Evolutionary conservation across 2,888 invertebrate genomes (phyloP), one percentile per base, ranked within the genome.

Genomic region (Hypolimnas misippus): DNA sequence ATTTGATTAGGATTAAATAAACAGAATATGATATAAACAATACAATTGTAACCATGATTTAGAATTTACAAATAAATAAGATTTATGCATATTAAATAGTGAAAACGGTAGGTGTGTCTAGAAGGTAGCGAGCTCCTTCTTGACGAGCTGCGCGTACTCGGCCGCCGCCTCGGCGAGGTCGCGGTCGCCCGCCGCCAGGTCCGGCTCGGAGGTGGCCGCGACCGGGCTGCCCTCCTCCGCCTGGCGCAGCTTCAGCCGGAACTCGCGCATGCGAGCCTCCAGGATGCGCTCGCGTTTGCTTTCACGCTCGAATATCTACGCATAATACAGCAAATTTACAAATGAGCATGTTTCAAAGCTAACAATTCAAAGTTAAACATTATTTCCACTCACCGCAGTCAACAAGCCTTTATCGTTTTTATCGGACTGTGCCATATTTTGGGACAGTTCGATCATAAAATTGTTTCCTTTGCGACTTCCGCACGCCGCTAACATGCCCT

Each of bases 201-300:
- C 86, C 12, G 73, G 70, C 51, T 66, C 54, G 19, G 77, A 78
- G 53, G 68, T 73, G 42, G 60, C 68, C 2, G 68, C 74, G 35
- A 59, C 67, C 2, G 75, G 78, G 69, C 78, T 77, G 64, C 76
- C 81, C 65, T 84, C 84, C 63, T 84, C 86, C 40, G 81, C 85
- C 71, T 86, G 82, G 38, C 83, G 78, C 76, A 70, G 70, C 83
- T 94, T 94, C 16, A 96, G 83, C 49, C 94, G 93, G 68, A 97
- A 93, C 87, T 98, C 98, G 66, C 98, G 93, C 76, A 96, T 94
- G 72, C 97, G 94, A 3, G 97, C 95, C 82, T 98, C 98, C 70
- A 98, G 92, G 60, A 98, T 98, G 82, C 97, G 97, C 82, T 98
- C 98, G 58, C 98, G 93, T 62, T 96, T 94, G 59, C 95, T 94